A percentile compares a stretch with the other conserved stretches of the same genome.
Evolutionary conservation across 2,113 vertebrate species (phyloP).

Genomic region (Sula dactylatra): DNA sequence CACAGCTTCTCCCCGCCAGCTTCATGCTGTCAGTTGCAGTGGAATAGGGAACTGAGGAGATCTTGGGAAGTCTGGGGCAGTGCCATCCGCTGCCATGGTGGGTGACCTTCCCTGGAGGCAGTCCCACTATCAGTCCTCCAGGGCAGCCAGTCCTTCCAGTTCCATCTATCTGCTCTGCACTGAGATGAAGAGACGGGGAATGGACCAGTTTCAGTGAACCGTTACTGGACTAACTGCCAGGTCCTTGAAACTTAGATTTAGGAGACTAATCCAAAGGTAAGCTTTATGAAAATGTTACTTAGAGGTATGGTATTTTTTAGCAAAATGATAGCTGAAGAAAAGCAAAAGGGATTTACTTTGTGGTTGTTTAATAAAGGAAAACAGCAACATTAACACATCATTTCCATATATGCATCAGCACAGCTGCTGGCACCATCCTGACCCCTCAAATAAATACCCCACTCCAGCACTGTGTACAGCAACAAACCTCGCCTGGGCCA

Average conservation of each 20-base stretch:
- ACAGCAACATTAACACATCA: fast-evolving
- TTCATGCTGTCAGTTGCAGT: neutral
- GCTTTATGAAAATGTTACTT: neutral
- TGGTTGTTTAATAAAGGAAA: conserved; percentile 19
- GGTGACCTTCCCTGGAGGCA: neutral
- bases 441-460: neutral
- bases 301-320: conserved; percentile 17
- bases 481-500: neutral
- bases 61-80: neutral
- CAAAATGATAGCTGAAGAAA: neutral
- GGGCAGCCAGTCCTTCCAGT: neutral
- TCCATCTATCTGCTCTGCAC: neutral
- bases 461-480: neutral
- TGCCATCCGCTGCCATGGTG: neutral
- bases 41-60: neutral
- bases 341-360: neutral
- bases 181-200: neutral
- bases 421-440: neutral
- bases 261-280: neutral
- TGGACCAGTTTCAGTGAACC: neutral
- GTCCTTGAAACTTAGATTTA: neutral
- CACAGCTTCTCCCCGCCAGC: neutral
- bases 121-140: neutral
- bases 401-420: neutral
- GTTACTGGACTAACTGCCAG: neutral